Evolutionary conservation across 2,888 invertebrate genomes (phyloP).

Genomic region (Helicoverpa assulta): DNA sequence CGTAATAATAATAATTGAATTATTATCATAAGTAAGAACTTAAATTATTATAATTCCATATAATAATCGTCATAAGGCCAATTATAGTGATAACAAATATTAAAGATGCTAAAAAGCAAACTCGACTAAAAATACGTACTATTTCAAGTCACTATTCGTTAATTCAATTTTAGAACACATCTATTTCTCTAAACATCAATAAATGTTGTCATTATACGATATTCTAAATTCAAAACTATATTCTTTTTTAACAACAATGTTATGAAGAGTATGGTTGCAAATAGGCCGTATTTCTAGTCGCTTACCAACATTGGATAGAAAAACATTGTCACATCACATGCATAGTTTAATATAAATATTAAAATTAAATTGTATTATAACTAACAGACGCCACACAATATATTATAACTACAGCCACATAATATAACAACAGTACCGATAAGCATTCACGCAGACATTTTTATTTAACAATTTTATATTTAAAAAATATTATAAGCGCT

Average conservation of each 20-base stretch:
- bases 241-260: slow-evolving; percentile 40
- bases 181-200: slow-evolving; percentile 46
- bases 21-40: slow-evolving; percentile 62
- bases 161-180: slow-evolving; percentile 36
- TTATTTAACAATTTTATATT: slow-evolving; percentile 45
- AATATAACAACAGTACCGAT: slow-evolving; percentile 42
- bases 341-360: slow-evolving; percentile 27
- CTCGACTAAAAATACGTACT: slow-evolving; percentile 55
- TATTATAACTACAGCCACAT: slow-evolving; percentile 41
- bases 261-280: slow-evolving; percentile 10
- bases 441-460: slow-evolving; percentile 48
- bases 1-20: slow-evolving; percentile 68
- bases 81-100: slow-evolving; percentile 56
- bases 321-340: slow-evolving; percentile 50
- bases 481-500: slow-evolving; percentile 50
- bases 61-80: slow-evolving; percentile 67
- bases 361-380: slow-evolving; percentile 28
- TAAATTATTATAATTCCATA: slow-evolving; percentile 55
- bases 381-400: slow-evolving; percentile 33
- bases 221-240: slow-evolving; percentile 43
- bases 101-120: slow-evolving; percentile 36
- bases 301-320: slow-evolving; percentile 39
- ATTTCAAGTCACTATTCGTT: slow-evolving; percentile 27
- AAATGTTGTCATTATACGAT: slow-evolving; percentile 23
- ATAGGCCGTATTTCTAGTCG: slow-evolving; percentile 49